Percentiles rank a stretch among this genome's conserved stretches.
Conservation (phyloP, 2,113 vertebrate genomes). For the Lucifuga dentata region DNA sequence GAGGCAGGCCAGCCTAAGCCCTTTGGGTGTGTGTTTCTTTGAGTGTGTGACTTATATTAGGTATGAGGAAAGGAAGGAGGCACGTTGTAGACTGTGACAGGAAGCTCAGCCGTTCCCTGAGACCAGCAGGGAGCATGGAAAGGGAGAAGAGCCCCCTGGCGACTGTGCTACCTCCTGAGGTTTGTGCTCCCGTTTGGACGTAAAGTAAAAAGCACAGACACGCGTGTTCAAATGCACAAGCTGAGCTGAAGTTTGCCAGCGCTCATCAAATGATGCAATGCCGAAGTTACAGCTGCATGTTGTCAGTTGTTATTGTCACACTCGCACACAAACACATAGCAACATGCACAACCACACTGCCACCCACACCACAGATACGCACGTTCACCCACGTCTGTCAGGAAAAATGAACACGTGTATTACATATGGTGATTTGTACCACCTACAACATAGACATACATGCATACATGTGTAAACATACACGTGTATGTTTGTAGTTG, state of each 20-base stretch:
- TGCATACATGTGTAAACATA: too few species aligned
- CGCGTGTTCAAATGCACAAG: conserved; percentile 9
- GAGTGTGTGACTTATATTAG: conserved; percentile 63
- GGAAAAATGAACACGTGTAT: too few species aligned
- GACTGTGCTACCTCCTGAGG: conserved; percentile 50
- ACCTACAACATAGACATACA: too few species aligned
- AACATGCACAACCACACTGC: too few species aligned
- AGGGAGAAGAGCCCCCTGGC: conserved; percentile 47
- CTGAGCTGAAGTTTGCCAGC: conserved; percentile 28
- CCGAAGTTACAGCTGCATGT: conserved; percentile 22
- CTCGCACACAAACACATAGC: too few species aligned
- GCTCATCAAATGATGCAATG: conserved; percentile 22
- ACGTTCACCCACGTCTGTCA: too few species aligned
- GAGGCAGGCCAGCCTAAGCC: conserved; percentile 71
- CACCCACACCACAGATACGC: too few species aligned
- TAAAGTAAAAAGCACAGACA: conserved; percentile 42
- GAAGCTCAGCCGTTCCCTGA: conserved; percentile 64
- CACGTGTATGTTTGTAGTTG: too few species aligned
- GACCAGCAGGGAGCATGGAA: conserved; percentile 63
- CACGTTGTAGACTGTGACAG: conserved; percentile 70
- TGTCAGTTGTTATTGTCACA: conserved; percentile 19
- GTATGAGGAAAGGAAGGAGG: conserved; percentile 63
- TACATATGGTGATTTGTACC: too few species aligned
- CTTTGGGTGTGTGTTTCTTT: conserved; percentile 67
- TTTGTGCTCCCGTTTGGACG: conserved; percentile 55